phyloP scores from a whole-genome alignment of 1,140 invertebrate genomes.

The Anoplolepis gracilipes region DNA sequence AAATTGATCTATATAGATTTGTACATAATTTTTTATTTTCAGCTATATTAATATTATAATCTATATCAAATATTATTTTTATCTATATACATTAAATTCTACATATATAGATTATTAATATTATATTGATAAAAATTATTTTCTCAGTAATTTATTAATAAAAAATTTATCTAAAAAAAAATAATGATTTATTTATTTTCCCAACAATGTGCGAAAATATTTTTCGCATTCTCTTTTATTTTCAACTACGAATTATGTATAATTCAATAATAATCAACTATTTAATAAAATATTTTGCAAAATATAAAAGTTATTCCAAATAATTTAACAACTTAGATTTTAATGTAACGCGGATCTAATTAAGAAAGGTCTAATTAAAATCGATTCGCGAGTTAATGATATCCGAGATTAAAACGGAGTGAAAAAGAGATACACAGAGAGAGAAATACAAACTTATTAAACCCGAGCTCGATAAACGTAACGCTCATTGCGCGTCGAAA shows the following conservation, averaged over 20 bases:
- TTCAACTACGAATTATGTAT: neutral
- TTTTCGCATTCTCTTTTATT: neutral
- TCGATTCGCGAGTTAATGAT: neutral
- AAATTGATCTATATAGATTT: conserved; percentile 2
- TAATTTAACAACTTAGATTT: neutral
- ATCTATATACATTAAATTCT: too few relatives aligned
- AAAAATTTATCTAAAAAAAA: too few relatives aligned
- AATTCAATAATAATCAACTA: neutral
- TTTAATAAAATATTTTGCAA: neutral
- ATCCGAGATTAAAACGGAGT: neutral
- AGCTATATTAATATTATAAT: too few relatives aligned
- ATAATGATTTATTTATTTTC: conserved; percentile 3
- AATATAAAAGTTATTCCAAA: neutral
- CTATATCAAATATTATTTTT: too few relatives aligned
- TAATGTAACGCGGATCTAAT: neutral
- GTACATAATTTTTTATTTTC: too few relatives aligned
- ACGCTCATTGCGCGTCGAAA: neutral
- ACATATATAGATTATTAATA: too few relatives aligned
- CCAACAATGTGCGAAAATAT: conserved; percentile 29
- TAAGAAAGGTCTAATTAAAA: conserved; percentile 2
- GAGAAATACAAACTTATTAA: conserved; percentile 5
- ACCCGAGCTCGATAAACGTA: neutral
- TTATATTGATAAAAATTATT: too few relatives aligned
- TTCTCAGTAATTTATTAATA: too few relatives aligned
- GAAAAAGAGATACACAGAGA: neutral